These are phyloP conservation scores for Stenchaetothrips biformis DNA, from an alignment of 2,888 invertebrate species.

Conservation along the genomic window DNA sequence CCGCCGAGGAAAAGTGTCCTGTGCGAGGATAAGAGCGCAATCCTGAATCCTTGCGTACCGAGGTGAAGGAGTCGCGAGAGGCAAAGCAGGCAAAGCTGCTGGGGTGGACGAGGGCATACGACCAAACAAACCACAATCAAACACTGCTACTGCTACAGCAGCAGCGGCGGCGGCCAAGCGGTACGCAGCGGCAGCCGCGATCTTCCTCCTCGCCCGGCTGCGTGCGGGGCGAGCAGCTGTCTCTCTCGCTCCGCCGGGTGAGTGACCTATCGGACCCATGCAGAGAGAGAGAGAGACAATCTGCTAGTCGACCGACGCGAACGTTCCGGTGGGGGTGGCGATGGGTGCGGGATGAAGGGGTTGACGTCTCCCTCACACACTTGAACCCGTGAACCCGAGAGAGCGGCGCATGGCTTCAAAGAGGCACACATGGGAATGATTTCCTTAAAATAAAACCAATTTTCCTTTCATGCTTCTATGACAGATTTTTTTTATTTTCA, in stretches of 20 bases:
- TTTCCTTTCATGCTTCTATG: too few relatives aligned
- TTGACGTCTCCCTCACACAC: too few relatives aligned
- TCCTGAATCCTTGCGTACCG: conserved; percentile 12
- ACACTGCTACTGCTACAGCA: conserved; percentile 8
- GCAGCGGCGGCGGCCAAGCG: background rate
- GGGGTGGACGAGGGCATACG: conserved; percentile 6
- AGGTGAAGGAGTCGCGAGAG: conserved; percentile 5
- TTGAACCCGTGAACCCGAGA: too few relatives aligned
- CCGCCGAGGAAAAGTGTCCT: too few relatives aligned
- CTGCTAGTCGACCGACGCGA: too few relatives aligned
- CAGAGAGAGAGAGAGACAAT: background rate
- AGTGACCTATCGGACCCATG: too few relatives aligned
- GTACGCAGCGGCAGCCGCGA: background rate
- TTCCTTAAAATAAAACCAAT: too few relatives aligned
- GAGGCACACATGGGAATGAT: background rate
- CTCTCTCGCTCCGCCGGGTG: background rate
- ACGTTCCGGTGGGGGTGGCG: too few relatives aligned
- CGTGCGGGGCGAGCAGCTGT: background rate
- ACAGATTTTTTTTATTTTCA: too few relatives aligned
- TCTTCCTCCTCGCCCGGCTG: background rate
- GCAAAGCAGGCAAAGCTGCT: conserved; percentile 35
- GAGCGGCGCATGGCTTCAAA: too few relatives aligned
- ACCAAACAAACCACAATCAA: conserved; percentile 24
- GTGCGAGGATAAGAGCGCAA: too few relatives aligned
- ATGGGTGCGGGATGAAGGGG: background rate